Conservation (phyloP, 2,797 vertebrate species). For the Megalops cyprinoides region DNA sequence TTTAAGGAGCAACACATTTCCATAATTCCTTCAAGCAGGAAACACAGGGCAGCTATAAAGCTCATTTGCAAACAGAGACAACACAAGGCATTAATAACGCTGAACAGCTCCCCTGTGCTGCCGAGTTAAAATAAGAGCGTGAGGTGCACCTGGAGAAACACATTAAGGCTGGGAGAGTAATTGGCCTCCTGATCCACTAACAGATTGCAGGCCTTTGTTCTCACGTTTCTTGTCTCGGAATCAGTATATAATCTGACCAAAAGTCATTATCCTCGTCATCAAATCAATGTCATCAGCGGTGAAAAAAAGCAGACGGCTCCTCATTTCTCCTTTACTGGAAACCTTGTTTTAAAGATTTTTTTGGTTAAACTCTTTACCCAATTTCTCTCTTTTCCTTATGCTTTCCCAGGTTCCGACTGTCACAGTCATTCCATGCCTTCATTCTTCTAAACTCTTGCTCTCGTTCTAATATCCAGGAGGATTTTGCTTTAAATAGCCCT, state of each 20-base stretch:
- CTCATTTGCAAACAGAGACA: conserved; percentile 19
- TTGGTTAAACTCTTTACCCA: background rate
- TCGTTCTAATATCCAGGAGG: background rate
- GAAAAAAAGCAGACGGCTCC: background rate
- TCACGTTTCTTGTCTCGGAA: conserved; percentile 17
- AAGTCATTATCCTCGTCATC: background rate
- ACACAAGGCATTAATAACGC: background rate
- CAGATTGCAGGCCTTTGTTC: conserved; percentile 28
- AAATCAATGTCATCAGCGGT: background rate
- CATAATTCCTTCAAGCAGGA: background rate
- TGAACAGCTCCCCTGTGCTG: background rate
- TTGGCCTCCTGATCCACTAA: conserved; percentile 20
- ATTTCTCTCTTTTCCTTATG: background rate
- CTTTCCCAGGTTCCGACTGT: background rate
- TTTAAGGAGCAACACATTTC: background rate
- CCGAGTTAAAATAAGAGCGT: conserved; percentile 5
- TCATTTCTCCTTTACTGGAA: background rate
- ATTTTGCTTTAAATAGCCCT: background rate
- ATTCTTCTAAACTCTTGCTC: background rate
- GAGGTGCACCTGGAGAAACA: background rate
- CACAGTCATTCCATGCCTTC: background rate
- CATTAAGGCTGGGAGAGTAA: conserved; percentile 32
- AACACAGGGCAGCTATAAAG: background rate
- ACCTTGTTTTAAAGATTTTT: background rate
- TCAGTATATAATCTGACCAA: background rate